Evolutionary conservation across 2,888 invertebrate genomes (phyloP).

Genomic region (Chalcis sispes): DNA sequence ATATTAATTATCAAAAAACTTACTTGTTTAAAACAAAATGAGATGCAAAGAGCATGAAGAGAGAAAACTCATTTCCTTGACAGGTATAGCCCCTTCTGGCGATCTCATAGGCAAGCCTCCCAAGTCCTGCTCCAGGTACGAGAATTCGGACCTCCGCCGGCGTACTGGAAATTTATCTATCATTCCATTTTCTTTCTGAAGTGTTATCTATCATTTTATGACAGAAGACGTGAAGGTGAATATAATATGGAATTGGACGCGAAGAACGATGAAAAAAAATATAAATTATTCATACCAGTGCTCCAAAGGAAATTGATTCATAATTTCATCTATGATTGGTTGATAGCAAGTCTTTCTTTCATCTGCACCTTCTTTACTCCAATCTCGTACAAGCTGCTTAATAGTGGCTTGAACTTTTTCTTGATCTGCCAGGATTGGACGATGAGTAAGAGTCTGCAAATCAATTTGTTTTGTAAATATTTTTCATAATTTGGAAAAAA

Average conservation of each 20-base stretch:
- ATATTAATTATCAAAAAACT: slow-evolving; percentile 61
- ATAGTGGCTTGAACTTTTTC: slow-evolving; percentile 94
- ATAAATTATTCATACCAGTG: slow-evolving; percentile 74
- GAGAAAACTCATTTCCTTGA: slow-evolving; percentile 98
- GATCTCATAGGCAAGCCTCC: slow-evolving; percentile 95
- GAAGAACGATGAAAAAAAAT: slow-evolving; percentile 31
- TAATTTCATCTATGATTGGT: slow-evolving; percentile 91
- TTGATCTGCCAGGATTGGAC: slow-evolving; percentile 76
- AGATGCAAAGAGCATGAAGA: slow-evolving; percentile 98
- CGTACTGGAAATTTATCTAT: slow-evolving; percentile 71
- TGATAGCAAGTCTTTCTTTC: slow-evolving; percentile 93
- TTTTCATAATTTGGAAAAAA: too few species aligned
- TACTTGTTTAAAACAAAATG: slow-evolving; percentile 95
- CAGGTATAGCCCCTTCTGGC: slow-evolving; percentile 92
- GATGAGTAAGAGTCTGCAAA: slow-evolving; percentile 65
- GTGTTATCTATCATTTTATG: slow-evolving; percentile 55
- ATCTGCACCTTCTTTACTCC: slow-evolving; percentile 90
- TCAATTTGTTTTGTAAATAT: slow-evolving; percentile 3
- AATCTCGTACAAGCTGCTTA: slow-evolving; percentile 97
- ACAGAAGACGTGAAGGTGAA: slow-evolving; percentile 55
- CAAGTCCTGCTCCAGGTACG: slow-evolving; percentile 98
- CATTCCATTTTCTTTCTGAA: slow-evolving; percentile 63
- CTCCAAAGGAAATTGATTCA: slow-evolving; percentile 83
- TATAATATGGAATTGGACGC: slow-evolving; percentile 53
- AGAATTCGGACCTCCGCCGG: slow-evolving; percentile 83